Base-by-base conservation (phyloP, 2,888 invertebrate genomes). In the Zaprionus obscuricornis region DNA sequence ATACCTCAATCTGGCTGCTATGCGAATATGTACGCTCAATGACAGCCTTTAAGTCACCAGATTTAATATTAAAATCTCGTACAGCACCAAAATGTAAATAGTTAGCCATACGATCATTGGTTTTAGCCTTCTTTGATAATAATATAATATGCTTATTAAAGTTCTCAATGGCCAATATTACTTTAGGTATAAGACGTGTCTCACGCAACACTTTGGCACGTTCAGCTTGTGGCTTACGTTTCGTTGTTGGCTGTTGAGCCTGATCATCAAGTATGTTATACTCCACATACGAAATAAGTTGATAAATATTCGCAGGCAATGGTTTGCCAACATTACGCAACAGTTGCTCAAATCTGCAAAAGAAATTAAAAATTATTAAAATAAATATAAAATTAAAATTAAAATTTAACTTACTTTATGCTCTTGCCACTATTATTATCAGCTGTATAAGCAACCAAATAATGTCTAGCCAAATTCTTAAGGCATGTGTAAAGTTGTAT, bases 81-180 rank as follows among this genome's bases (percentile, higher is more conserved):
- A 92, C 92, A 1, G 91, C 91, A 8, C 93, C 93, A 58, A 92
- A 91, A 64, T 93, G 93, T 11, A 93, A 83, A 66, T 91, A 92
- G 69, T 91, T 92, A 0, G 91, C 78, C 52, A 92, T 75, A 40
- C 92, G 91, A 66, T 84, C 78, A 60, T 91, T 91, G 0, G 92
- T 92, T 64, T 91, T 91, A 1, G 92, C 92, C 84, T 92, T 93
- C 58, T 92, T 93, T 1, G 92, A 91, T 24, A 93, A 87, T 24
- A 92, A 82, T 36, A 92, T 91, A 10, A 93, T 90, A 57, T 91
- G 91, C 76, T 92, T 92, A 56, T 92, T 92, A 68, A 94, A 93
- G 67, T 91, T 92, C 88, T 94, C 94, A 37, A 94, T 91, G 74
- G 92, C 93, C 60, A 91, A 91, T 16, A 94, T 91, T 0, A 93